These are phyloP conservation scores for Xanthorhoe spadicearia DNA, from an alignment of 2,888 invertebrate species.

Conservation along the genomic window DNA sequence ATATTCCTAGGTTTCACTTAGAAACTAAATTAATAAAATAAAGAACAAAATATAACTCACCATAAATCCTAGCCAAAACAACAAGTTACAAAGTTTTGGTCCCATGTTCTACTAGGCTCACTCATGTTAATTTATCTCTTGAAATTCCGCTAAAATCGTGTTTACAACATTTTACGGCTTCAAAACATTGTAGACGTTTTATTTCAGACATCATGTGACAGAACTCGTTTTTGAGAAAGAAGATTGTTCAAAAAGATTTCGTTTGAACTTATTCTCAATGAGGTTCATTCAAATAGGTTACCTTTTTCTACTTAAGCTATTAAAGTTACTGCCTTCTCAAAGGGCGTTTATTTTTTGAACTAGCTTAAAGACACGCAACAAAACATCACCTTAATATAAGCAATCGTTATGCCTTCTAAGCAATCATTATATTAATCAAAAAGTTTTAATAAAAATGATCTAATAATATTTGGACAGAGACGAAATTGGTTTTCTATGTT, in stretches of 20 bases:
- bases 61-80: conserved; percentile 60
- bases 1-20: not conserved
- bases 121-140: conserved; percentile 50
- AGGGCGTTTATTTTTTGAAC: too few relatives aligned
- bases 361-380: too few relatives aligned
- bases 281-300: too few relatives aligned
- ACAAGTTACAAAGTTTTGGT: conserved; percentile 47
- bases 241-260: not conserved
- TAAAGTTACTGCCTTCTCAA: too few relatives aligned
- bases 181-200: conserved; percentile 12
- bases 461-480: too few relatives aligned
- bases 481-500: too few relatives aligned
- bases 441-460: too few relatives aligned
- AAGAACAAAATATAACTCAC: conserved; percentile 55
- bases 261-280: not conserved
- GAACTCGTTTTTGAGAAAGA: not conserved
- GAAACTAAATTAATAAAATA: too few relatives aligned
- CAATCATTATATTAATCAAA: too few relatives aligned
- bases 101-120: conserved; percentile 52
- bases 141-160: conserved; percentile 9
- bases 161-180: conserved; percentile 13
- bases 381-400: too few relatives aligned
- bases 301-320: too few relatives aligned
- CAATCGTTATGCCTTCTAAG: too few relatives aligned
- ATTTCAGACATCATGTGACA: not conserved